Evolutionary conservation across 2,113 vertebrate genomes (phyloP), one percentile per base, ranked within the genome.

Genomic region (Telmatochromis sp.): DNA sequence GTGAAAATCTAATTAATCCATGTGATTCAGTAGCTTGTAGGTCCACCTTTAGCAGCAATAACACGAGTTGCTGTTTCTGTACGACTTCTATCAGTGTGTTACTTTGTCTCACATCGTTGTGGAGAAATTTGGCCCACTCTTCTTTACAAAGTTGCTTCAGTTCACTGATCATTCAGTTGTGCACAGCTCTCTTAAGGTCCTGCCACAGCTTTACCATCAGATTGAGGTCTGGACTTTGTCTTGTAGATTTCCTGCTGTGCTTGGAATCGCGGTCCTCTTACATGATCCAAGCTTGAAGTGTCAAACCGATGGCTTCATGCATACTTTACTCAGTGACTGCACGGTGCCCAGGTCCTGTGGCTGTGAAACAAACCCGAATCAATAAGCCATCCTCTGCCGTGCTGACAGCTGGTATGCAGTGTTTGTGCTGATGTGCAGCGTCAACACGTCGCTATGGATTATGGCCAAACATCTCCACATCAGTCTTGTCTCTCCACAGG

Each of bases 261-360:
- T 70, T 68, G 11, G 35, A 70, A 0, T 70, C 7, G 0, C 35
- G 0, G 35, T 42, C 2, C 35, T 23, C 1, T 70, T 70, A 23
- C 63, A 42, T 40, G 63, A 40, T 23, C 60, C 60, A 37, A 68
- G 6, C 33, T 68, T 68, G 33, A 68, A 13, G 33, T 68, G 63
- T 68, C 65, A 70, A 35, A 70, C 12, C 3, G 10, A 65, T 21
- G 33, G 60, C 33, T 65, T 65, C 60, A 65, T 37, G 17, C 60
- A 42, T 42, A 23, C n/a, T 5, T 23, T 14, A 70, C 35, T 42
- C 35, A 70, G n/a, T 40, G 35, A 0, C 7, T 70, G 65, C 65
- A 42, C 23, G 0, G 65, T 9, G 7, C 37, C n/a, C 37, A 0
- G 7, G 7, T 70, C 37, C 35, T 70, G 65, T 23, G 65, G 65